These are phyloP conservation scores for Toxotes lorentzi DNA, from an alignment of 2,797 vertebrate species.

Conservation along the genomic window DNA sequence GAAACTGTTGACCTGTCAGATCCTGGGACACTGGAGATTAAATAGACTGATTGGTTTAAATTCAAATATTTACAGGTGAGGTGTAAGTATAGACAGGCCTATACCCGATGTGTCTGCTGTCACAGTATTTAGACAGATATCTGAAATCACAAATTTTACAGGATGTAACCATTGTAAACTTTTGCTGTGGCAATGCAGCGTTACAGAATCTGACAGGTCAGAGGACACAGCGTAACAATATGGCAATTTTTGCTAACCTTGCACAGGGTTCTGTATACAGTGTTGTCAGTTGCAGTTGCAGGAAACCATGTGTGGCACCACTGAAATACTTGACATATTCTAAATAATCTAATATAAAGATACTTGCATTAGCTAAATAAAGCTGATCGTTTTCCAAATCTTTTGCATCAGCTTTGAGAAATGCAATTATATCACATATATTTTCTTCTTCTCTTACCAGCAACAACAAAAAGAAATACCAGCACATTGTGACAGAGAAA, in stretches of 20 bases:
- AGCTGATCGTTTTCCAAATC: not conserved
- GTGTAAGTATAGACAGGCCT: not conserved
- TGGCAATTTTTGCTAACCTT: not conserved
- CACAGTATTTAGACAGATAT: not conserved
- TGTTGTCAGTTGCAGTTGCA: not conserved
- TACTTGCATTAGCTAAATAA: not conserved
- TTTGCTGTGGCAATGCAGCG: not conserved
- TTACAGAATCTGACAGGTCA: not conserved
- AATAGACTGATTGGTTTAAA: not conserved
- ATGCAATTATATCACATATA: not conserved
- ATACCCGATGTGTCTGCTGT: not conserved
- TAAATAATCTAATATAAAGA: no score
- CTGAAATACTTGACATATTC: not conserved
- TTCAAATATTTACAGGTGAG: not conserved
- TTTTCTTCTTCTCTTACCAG: conserved; percentile 76
- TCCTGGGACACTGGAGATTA: not conserved
- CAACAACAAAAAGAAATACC: conserved; percentile 94
- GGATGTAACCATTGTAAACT: not conserved
- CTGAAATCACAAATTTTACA: not conserved
- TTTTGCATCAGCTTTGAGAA: not conserved
- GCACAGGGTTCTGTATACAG: not conserved
- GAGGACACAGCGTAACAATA: not conserved
- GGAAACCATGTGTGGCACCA: not conserved
- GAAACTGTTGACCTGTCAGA: not conserved
- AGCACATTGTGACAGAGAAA: conserved; percentile 91